A percentile compares a stretch with the other conserved stretches of the same genome.
Conservation (phyloP, 2,113 vertebrate genomes). For the Tinamus guttatus region DNA sequence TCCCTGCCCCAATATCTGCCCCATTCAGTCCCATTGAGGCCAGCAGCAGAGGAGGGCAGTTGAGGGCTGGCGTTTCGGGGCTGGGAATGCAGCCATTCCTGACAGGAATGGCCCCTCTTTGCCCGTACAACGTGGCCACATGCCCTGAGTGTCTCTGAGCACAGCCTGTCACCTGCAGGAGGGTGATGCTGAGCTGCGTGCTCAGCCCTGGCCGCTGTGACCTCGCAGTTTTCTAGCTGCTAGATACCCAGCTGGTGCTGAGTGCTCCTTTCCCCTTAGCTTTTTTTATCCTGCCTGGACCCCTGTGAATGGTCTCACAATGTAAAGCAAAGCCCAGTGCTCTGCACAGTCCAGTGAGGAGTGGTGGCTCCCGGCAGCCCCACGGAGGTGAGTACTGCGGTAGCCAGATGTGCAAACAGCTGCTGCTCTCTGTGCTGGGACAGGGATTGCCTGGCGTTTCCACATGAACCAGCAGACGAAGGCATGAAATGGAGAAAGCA, state of each 20-base stretch:
- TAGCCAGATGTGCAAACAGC: neutral
- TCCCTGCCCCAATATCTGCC: neutral
- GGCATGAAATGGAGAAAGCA: neutral
- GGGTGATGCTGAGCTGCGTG: neutral
- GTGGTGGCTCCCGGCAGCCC: no score
- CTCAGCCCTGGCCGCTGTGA: accelerated
- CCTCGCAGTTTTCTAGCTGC: neutral
- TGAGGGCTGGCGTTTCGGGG: accelerated
- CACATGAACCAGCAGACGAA: neutral
- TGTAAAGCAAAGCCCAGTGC: accelerated
- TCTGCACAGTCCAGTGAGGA: accelerated
- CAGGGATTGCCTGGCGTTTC: neutral
- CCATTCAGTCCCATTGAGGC: neutral
- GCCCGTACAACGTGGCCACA: accelerated
- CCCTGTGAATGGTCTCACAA: neutral
- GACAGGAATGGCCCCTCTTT: neutral
- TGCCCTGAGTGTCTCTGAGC: neutral
- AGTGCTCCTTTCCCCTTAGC: neutral
- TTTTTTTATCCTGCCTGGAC: neutral
- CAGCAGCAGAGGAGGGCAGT: neutral
- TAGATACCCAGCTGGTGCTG: neutral
- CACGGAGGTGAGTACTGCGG: neutral
- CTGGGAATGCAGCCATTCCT: neutral
- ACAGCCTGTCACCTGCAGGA: neutral
- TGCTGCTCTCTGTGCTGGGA: neutral